Evolutionary conservation across 2,113 vertebrate genomes (phyloP).

Genomic region (Seriola dumerili): DNA sequence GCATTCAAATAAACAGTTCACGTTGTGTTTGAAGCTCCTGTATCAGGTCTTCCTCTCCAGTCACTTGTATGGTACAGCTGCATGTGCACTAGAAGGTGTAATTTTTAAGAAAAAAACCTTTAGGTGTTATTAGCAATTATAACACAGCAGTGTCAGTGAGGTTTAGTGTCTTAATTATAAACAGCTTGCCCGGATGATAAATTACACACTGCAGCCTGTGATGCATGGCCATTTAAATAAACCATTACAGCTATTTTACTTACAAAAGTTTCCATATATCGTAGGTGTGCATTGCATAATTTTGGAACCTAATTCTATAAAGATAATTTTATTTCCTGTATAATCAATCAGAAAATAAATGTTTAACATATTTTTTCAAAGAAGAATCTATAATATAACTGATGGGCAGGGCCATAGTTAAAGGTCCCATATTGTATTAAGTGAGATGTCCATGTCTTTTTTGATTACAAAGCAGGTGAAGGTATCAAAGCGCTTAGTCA

Average conservation of each 20-base stretch:
- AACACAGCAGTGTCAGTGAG: not conserved
- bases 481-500: no score
- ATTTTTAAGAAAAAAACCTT: not conserved
- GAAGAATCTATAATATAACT: no score
- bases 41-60: constrained; percentile 36
- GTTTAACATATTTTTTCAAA: no score
- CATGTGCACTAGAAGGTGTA: not conserved
- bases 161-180: not conserved
- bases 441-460: no score
- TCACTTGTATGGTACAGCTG: constrained; percentile 23
- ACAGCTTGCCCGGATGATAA: not conserved
- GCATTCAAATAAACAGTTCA: constrained; percentile 36
- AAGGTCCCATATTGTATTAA: no score
- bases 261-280: not conserved
- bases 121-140: not conserved
- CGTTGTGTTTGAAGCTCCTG: constrained; percentile 16
- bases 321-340: no score
- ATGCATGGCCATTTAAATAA: no score
- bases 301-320: no score
- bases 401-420: no score
- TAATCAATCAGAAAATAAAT: no score
- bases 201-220: not conserved
- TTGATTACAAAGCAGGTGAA: no score
- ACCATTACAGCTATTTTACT: not conserved
- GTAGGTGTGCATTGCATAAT: not conserved